Evolutionary conservation across 2,888 invertebrate genomes (phyloP), one percentile per base, ranked within the genome.

Genomic region (Augiades crinisus): DNA sequence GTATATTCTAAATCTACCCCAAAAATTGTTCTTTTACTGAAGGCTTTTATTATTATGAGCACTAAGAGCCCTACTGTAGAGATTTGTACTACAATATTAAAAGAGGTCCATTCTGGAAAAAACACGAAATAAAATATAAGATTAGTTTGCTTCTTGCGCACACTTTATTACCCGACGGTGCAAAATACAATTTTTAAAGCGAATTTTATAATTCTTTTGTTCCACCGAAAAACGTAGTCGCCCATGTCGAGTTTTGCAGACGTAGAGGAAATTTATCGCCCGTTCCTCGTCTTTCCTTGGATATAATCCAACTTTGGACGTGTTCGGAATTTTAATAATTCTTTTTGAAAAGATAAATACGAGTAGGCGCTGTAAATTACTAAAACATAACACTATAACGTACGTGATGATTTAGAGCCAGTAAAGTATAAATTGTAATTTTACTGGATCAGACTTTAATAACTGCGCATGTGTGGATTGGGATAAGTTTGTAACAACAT

Each of bases 281-380:
- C 13, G 43, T 37, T 50, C 30, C 34, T 21, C 27, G 50, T 8
- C 31, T 50, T 24, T 30, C 44, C 19, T 50, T 50, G 50, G 44
- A 44, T 50, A 50, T 44, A 6, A n/a, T 50, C 50, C 50, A 50
- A 50, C 37, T 43, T 44, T 21, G 44, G 36, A 50, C 50, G 50
- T 50, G 50, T 44, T 37, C 10, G 2, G 43, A 21, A 30, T 50
- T 50, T 50, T 24, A 44, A 43, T 22, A 36, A 12, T 36, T 36
- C 12, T 19, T 22, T 33, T 43, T 27, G 36, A 44, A 36, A 37
- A 37, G 36, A 50, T 50, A 19, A 21, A 21, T 22, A 41, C n/a
- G n/a, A n/a, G n/a, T n/a, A n/a, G n/a, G n/a, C n/a, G n/a, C 12
- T 33, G 13, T 31, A 33, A 17, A 27, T 21, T 16, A 13, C 30